A percentile compares a stretch with the other conserved stretches of the same genome.
phyloP scores from a whole-genome alignment of 1,140 invertebrate genomes.

The Hypsibius dujardini region DNA sequence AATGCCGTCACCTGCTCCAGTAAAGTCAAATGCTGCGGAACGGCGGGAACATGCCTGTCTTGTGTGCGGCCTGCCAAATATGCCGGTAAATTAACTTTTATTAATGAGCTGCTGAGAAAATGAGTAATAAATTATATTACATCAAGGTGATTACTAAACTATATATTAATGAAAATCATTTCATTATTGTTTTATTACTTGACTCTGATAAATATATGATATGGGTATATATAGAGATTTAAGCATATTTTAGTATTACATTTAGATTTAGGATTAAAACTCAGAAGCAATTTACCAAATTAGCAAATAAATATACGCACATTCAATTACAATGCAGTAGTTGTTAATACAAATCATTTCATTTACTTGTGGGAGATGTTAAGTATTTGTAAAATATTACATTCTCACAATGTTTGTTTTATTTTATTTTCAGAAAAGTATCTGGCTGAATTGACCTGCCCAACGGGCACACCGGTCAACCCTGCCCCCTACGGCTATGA shows the following conservation, averaged over 20 bases:
- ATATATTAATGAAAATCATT: neutral
- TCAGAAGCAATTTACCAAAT: neutral
- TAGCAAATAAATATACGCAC: too few relatives aligned
- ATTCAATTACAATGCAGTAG: neutral
- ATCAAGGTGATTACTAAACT: neutral
- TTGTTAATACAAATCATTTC: neutral
- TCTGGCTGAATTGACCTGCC: neutral
- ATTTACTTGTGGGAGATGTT: neutral
- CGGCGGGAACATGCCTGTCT: neutral
- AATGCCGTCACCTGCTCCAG: neutral
- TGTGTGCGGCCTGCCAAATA: neutral
- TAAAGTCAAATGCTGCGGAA: slow-evolving; percentile 2
- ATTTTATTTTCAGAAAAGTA: neutral
- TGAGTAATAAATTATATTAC: neutral
- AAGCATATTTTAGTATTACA: too few relatives aligned
- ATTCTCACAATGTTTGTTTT: neutral
- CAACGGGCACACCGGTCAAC: neutral
- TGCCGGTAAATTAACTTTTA: neutral
- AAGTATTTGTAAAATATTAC: neutral
- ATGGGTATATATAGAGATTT: neutral
- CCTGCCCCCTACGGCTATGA: neutral
- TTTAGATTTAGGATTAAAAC: neutral
- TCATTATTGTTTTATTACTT: neutral
- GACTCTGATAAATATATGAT: neutral
- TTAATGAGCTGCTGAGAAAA: neutral